Evolutionary conservation across 2,888 invertebrate genomes (phyloP).

Genomic region (Lobophora halterata): DNA sequence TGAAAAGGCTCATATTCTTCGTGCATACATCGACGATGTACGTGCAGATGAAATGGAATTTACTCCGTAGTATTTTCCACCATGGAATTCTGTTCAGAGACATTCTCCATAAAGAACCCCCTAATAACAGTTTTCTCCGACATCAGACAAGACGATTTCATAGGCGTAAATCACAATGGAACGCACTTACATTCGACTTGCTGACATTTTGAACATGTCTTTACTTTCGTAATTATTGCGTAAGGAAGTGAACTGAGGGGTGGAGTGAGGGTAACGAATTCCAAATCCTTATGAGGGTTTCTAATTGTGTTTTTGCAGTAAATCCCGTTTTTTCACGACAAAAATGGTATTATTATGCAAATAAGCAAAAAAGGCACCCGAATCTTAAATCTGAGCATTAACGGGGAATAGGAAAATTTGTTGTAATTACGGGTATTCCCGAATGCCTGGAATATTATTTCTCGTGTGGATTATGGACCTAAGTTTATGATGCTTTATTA

Average conservation of each 20-base stretch:
- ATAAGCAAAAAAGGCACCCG: slow-evolving; percentile 24
- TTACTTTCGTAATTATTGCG: slow-evolving; percentile 50
- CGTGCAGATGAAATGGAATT: too few species aligned
- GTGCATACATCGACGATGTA: too few species aligned
- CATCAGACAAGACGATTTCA: slow-evolving; percentile 34
- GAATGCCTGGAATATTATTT: slow-evolving; percentile 20
- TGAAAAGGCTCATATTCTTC: too few species aligned
- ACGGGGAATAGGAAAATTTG: slow-evolving; percentile 26
- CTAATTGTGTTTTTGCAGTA: slow-evolving; percentile 34
- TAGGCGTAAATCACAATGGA: slow-evolving; percentile 51
- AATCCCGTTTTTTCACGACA: slow-evolving; percentile 30
- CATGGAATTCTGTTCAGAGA: slow-evolving; percentile 8
- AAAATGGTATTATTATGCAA: slow-evolving; percentile 34
- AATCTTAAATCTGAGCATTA: slow-evolving; percentile 30
- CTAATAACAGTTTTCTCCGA: slow-evolving; percentile 22
- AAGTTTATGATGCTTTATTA: slow-evolving; percentile 8
- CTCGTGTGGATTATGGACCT: slow-evolving; percentile 3
- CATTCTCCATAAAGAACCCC: slow-evolving; percentile 10
- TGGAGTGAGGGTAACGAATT: slow-evolving; percentile 20
- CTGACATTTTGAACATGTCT: slow-evolving; percentile 39
- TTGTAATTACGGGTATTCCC: slow-evolving; percentile 26
- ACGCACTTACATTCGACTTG: slow-evolving; percentile 56
- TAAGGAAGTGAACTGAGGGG: slow-evolving; percentile 22
- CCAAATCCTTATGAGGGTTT: slow-evolving; percentile 27
- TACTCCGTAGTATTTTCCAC: slow-evolving; percentile 11